These are phyloP conservation scores for Drosophila testacea DNA, from an alignment of 2,888 invertebrate genomes.

Conservation along the genomic window DNA sequence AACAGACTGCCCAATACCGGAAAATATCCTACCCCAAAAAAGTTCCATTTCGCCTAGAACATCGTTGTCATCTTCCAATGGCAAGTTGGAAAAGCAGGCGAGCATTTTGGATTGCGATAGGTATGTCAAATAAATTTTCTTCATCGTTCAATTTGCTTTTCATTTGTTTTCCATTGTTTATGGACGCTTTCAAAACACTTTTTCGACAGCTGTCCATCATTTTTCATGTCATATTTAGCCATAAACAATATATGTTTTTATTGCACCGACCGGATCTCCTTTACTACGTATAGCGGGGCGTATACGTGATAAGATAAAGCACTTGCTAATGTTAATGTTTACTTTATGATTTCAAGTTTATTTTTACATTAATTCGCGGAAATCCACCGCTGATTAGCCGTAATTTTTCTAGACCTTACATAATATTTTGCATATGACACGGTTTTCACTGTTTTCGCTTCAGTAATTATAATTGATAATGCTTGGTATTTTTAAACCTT, in stretches of 20 bases:
- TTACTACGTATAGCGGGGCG: slow-evolving; percentile 13
- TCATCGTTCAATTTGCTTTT: slow-evolving; percentile 15
- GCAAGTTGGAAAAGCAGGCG: slow-evolving; percentile 75
- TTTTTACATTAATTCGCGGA: slow-evolving; percentile 29
- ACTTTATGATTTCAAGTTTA: slow-evolving; percentile 28
- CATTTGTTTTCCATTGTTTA: slow-evolving; percentile 6
- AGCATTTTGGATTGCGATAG: slow-evolving; percentile 77
- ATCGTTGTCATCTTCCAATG: slow-evolving; percentile 37
- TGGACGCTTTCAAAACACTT: slow-evolving; percentile 10
- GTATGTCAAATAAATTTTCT: slow-evolving; percentile 54
- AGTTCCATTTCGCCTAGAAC: slow-evolving; percentile 29
- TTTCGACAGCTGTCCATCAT: slow-evolving; percentile 43
- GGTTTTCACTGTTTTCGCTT: neutral
- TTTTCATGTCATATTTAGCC: slow-evolving; percentile 19
- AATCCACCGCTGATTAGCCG: neutral
- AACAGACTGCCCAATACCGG: slow-evolving; percentile 28
- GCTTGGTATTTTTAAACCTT: neutral
- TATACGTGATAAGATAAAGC: slow-evolving; percentile 60
- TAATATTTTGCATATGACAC: slow-evolving; percentile 10
- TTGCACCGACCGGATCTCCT: slow-evolving; percentile 1
- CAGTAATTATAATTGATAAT: neutral
- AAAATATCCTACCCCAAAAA: slow-evolving; percentile 14
- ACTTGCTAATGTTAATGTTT: slow-evolving; percentile 21
- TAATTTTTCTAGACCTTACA: slow-evolving; percentile 19
- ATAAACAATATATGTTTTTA: slow-evolving; percentile 11